Evolutionary conservation across 1,140 invertebrate species (phyloP).

Genomic region (Anthonomus grandis): DNA sequence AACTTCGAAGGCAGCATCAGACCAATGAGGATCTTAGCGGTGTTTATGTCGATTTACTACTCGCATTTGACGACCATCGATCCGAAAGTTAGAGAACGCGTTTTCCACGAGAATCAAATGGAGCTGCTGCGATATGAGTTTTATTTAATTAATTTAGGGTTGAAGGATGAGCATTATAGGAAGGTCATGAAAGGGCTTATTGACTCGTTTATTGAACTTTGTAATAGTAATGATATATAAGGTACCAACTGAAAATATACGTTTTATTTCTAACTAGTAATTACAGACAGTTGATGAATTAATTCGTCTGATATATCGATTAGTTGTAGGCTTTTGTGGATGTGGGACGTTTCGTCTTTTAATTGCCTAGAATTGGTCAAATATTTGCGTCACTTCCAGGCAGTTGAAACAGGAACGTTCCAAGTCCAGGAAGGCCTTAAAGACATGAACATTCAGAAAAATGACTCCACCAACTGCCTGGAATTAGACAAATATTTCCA

Average conservation of each 20-base stretch:
- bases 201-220: conserved; percentile 5
- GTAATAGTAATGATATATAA: conserved; percentile 1
- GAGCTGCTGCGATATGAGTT: background rate
- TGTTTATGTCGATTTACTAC: conserved; percentile 5
- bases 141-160: background rate
- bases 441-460: no score
- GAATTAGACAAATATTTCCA: no score
- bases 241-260: background rate
- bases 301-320: no score
- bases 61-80: background rate
- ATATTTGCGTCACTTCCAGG: no score
- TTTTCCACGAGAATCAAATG: background rate
- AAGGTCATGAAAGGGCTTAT: conserved; percentile 1
- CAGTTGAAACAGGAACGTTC: no score
- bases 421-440: no score
- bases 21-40: conserved; percentile 18
- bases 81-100: conserved; percentile 4
- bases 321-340: no score
- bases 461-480: no score
- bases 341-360: no score
- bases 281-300: no score
- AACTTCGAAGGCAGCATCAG: conserved; percentile 20
- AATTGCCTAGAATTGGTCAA: no score
- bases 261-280: no score
- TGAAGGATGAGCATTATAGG: conserved; percentile 5